Evolutionary conservation across 2,797 vertebrate genomes (phyloP).

Genomic region (Coregonus suidteri): DNA sequence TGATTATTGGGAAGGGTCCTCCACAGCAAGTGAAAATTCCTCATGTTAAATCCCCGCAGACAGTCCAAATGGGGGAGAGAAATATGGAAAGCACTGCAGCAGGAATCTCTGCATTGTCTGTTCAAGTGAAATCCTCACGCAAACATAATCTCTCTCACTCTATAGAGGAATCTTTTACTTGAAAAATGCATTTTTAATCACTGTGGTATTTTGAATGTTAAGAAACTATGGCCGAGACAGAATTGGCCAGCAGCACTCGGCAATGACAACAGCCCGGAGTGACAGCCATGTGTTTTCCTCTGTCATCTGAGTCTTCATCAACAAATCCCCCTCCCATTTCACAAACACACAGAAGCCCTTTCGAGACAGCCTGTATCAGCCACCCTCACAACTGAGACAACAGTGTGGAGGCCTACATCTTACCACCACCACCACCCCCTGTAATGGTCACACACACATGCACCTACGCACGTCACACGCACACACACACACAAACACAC

Average conservation of each 20-base stretch:
- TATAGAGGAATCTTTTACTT: not conserved
- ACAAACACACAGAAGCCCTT: constrained; percentile 59
- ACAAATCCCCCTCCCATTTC: constrained; percentile 57
- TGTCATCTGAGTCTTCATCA: constrained; percentile 44
- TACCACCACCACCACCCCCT: not conserved
- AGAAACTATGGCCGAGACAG: constrained; percentile 17
- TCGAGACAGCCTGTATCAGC: constrained; percentile 63
- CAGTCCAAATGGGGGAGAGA: too few species aligned
- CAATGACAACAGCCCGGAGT: not conserved
- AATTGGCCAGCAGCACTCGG: not conserved
- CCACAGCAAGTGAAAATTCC: constrained; percentile 16
- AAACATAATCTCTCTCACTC: not conserved
- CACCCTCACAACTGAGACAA: constrained; percentile 75
- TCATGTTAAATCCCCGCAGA: too few species aligned
- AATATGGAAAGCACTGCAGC: constrained; percentile 35
- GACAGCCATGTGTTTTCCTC: constrained; percentile 45
- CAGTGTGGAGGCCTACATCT: constrained; percentile 39
- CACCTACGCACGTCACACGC: not conserved
- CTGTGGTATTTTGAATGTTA: not conserved
- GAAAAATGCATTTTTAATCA: too few species aligned
- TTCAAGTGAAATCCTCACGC: constrained; percentile 24
- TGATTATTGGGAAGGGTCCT: constrained; percentile 56
- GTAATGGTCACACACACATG: constrained; percentile 39
- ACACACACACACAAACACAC: constrained; percentile 26
- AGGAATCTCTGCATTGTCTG: constrained; percentile 55